These are phyloP conservation scores for Elephantulus edwardii DNA, from an alignment of 2,113 vertebrate species.

Conservation along the genomic window DNA sequence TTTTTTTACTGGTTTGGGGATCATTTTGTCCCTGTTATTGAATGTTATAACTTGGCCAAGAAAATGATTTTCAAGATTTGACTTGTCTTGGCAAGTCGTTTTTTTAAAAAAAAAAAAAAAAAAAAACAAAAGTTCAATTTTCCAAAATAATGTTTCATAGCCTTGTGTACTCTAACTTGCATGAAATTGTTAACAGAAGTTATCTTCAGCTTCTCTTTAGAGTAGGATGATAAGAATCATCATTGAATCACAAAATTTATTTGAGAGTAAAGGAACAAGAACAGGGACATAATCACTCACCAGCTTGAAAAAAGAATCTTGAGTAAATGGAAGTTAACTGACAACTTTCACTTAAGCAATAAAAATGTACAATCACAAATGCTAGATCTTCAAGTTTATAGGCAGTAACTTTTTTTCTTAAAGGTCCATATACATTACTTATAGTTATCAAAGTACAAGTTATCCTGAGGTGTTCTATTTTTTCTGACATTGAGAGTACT, in stretches of 20 bases:
- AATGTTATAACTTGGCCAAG: too few relatives aligned
- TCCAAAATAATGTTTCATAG: conserved; percentile 17
- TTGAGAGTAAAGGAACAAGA: neutral
- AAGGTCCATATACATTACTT: neutral
- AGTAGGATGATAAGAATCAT: neutral
- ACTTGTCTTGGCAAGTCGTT: too few relatives aligned
- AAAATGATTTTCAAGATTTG: too few relatives aligned
- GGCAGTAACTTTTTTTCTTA: neutral
- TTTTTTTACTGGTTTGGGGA: too few relatives aligned
- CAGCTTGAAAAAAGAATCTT: neutral
- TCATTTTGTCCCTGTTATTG: too few relatives aligned
- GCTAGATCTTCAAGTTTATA: neutral
- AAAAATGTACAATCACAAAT: neutral
- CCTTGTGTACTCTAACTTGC: neutral
- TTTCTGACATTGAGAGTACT: neutral
- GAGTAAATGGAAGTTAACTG: conserved; percentile 12
- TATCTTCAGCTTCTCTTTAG: neutral
- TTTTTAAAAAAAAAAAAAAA: too few relatives aligned
- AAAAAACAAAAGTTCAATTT: neutral
- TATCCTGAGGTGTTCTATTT: conserved; percentile 1
- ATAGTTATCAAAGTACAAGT: neutral
- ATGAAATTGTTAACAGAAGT: neutral
- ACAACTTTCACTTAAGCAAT: neutral
- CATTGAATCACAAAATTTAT: neutral
- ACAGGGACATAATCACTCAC: neutral